Conservation (phyloP, 2,797 vertebrate genomes). For the Agapornis canus region DNA sequence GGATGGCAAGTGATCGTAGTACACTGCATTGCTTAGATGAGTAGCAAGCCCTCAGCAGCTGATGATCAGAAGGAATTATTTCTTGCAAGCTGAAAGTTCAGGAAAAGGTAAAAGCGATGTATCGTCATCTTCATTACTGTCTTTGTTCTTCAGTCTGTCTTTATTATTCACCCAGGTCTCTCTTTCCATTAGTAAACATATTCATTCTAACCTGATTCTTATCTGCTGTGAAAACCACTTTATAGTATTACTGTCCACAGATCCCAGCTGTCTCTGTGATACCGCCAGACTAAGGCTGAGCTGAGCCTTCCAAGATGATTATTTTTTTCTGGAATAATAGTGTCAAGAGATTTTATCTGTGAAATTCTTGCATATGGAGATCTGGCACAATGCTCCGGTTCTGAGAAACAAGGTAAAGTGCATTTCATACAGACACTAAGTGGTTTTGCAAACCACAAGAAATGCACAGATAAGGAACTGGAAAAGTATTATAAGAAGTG, state of each 20-base stretch:
- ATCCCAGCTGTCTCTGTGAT: conserved; percentile 1
- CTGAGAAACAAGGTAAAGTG: not conserved
- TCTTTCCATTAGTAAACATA: not conserved
- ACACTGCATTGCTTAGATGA: not conserved
- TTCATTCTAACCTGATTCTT: not conserved
- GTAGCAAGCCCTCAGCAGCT: not conserved
- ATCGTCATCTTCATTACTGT: not conserved
- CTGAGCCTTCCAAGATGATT: not conserved
- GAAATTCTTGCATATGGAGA: not conserved
- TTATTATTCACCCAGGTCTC: not conserved
- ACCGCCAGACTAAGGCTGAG: not conserved
- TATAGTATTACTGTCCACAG: not conserved
- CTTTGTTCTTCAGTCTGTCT: not conserved
- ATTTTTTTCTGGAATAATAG: conserved; percentile 5
- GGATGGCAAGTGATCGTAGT: fast-evolving
- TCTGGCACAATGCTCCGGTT: not conserved
- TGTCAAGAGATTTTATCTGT: conserved; percentile 21
- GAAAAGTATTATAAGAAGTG: not conserved
- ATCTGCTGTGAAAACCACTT: not conserved
- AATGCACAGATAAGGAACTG: not conserved
- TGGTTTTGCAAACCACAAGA: not conserved
- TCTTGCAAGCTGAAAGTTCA: not conserved
- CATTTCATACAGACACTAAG: not conserved
- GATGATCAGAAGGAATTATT: not conserved
- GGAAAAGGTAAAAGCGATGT: not conserved